These are phyloP conservation scores for Coilia nasus DNA, from an alignment of 2,797 vertebrate species.

Conservation along the genomic window DNA sequence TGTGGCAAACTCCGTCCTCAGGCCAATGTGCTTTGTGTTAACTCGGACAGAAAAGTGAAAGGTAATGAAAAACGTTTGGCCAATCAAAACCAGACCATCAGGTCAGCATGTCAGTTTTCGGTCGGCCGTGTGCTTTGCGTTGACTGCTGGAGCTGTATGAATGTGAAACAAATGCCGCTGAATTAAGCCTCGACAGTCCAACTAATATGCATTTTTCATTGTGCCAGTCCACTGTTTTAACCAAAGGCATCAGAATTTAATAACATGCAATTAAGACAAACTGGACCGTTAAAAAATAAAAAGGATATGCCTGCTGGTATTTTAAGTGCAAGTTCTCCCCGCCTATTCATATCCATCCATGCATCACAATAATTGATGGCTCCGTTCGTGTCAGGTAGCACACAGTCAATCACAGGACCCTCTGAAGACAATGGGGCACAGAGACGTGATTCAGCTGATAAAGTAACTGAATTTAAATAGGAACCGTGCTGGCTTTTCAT, in stretches of 20 bases:
- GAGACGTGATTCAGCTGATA: not conserved
- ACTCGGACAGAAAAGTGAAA: not conserved
- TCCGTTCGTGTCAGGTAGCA: not conserved
- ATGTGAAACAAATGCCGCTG: not conserved
- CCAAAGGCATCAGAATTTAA: conserved; percentile 12
- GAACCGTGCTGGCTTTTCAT: not conserved
- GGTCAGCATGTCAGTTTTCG: not conserved
- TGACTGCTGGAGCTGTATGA: not conserved
- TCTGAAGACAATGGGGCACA: not conserved
- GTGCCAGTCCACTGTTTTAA: not conserved
- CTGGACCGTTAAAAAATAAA: not conserved
- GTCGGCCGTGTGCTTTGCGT: not conserved
- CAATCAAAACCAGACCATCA: conserved; percentile 15
- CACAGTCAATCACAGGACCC: conserved; percentile 7
- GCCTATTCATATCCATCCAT: not conserved
- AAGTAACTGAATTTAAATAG: not conserved
- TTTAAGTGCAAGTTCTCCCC: not conserved
- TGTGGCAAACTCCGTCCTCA: conserved; percentile 8
- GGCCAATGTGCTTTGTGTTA: not conserved
- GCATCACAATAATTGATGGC: conserved; percentile 1
- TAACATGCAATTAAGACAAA: not conserved
- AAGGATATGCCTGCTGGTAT: not conserved
- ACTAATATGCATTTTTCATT: not conserved
- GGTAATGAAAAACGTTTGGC: not conserved
- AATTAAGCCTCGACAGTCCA: not conserved